These are phyloP conservation scores for Anthophora plumipes DNA, from an alignment of 2,888 invertebrate genomes.

Conservation along the genomic window DNA sequence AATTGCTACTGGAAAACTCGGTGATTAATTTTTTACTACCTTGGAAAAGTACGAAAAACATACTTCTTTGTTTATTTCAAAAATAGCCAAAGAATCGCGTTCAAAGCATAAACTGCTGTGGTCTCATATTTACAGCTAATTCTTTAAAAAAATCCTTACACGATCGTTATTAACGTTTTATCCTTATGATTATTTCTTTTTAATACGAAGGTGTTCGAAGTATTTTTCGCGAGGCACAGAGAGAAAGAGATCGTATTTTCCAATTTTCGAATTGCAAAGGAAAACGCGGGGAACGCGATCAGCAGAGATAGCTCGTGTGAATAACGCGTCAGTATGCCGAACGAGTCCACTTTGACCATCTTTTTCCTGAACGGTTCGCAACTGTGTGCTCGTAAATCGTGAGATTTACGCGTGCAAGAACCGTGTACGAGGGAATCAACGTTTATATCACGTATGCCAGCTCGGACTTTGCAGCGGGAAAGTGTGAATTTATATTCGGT, in stretches of 20 bases:
- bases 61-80: no score
- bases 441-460: constrained; percentile 50
- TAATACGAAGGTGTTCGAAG: background rate
- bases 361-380: constrained; percentile 32
- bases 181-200: background rate
- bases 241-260: background rate
- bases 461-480: background rate
- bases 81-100: no score
- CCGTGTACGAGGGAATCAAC: constrained; percentile 34
- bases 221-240: background rate
- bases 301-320: constrained; percentile 7
- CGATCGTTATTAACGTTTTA: no score
- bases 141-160: no score
- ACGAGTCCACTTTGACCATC: constrained; percentile 41
- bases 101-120: no score
- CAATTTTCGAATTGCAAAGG: background rate
- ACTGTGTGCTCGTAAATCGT: constrained; percentile 44
- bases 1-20: no score
- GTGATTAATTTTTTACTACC: no score
- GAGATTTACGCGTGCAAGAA: constrained; percentile 56
- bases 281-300: constrained; percentile 1
- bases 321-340: constrained; percentile 20
- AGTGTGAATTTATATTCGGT: constrained; percentile 54
- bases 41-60: no score
- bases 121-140: no score